phyloP scores from a whole-genome alignment of 2,113 vertebrate genomes.

The Leptosomus discolor region DNA sequence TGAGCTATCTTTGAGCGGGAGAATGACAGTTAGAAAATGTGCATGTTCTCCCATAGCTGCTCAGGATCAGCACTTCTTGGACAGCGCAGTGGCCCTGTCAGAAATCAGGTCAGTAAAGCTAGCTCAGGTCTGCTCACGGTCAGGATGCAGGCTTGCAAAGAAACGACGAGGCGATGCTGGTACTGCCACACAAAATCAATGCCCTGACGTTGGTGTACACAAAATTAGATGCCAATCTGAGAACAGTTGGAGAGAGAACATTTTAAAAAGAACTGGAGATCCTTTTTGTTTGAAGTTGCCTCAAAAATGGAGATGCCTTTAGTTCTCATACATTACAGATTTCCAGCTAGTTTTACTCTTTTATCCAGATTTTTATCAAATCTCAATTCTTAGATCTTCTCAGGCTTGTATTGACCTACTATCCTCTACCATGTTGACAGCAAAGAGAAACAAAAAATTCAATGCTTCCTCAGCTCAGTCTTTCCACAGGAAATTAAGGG shows the following conservation, averaged over 20 bases:
- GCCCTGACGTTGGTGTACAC: background rate
- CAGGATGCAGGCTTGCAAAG: background rate
- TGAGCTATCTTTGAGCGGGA: background rate
- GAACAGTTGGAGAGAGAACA: background rate
- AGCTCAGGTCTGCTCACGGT: background rate
- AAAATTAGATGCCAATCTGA: background rate
- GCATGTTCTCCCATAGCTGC: background rate
- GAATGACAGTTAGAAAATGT: background rate
- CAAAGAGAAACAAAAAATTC: constrained; percentile 3
- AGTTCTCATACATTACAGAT: background rate
- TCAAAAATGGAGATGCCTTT: background rate
- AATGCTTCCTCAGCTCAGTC: background rate
- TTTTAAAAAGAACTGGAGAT: background rate
- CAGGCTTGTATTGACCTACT: background rate
- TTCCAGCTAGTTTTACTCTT: background rate
- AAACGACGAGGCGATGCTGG: background rate
- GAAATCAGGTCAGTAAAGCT: background rate
- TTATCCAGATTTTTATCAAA: background rate
- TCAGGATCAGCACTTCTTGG: background rate
- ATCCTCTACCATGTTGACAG: background rate
- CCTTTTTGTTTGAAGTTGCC: background rate
- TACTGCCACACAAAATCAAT: background rate
- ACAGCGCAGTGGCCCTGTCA: background rate
- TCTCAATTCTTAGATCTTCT: background rate
- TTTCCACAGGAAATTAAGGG: constrained; percentile 45